Evolutionary conservation across 2,113 vertebrate species (phyloP), one percentile per base, ranked within the genome.

Genomic region (Ageneiosus marmoratus): DNA sequence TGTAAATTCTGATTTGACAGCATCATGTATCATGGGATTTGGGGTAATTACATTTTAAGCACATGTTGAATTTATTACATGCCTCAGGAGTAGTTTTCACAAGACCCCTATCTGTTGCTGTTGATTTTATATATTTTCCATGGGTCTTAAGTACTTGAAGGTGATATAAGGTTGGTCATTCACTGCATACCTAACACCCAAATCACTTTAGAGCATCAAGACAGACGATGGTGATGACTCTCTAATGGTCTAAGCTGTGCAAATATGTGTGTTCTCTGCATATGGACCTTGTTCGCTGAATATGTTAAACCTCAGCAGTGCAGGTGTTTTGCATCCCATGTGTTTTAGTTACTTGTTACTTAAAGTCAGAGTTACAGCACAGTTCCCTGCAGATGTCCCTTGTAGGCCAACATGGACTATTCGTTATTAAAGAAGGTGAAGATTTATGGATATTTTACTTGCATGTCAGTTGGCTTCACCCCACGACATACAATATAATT

Each of bases 41-140:
- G 50, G 27, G 34, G 84, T 89, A 88, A 90, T 90, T 90, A 75
- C 83, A 82, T 86, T 89, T 90, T 86, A 87, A 89, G 87, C 56
- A 87, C 83, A 85, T 48, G 75, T 77, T 88, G 85, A 89, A 89
- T 87, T 86, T 85, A 69, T 74, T 77, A 69, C 56, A 55, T 85
- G 78, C 50, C 53, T 83, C 84, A 63, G 60, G 81, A 88, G 41
- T 60, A 34, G 67, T 81, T 77, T 76, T 81, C 50, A 87, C 77
- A 53, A 58, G 84, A 16, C 79, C 80, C 27, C 29, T 37, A 37
- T 77, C 62, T 78, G 82, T 79, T 53, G 10, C 20, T 65, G 60
- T 76, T 84, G 77, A 84, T 84, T 84, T 84, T 80, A 65, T 63
- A 80, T 10, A 46, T 75, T 84, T 84, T 85, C 78, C 83, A 85